These are phyloP conservation scores for Protaetia brevitarsis DNA, from an alignment of 1,140 invertebrate species.

Conservation along the genomic window DNA sequence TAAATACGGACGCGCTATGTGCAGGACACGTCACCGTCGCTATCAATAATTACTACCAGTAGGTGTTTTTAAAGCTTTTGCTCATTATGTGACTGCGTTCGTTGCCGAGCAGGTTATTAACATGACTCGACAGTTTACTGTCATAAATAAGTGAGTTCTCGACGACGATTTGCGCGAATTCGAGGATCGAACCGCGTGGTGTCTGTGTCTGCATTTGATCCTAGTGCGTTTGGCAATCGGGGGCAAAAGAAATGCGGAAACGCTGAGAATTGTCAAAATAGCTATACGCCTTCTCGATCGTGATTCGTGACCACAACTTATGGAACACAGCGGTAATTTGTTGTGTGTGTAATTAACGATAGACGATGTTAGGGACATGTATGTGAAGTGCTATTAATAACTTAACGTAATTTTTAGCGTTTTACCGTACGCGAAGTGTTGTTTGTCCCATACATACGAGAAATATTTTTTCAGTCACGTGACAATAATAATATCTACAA, in stretches of 20 bases:
- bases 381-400: slow-evolving; percentile 1
- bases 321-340: neutral
- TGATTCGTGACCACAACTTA: neutral
- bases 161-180: neutral
- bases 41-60: slow-evolving; percentile 22
- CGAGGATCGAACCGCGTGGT: neutral
- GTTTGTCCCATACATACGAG: neutral
- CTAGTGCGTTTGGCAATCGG: neutral
- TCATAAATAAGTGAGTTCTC: slow-evolving; percentile 12
- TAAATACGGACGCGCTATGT: neutral
- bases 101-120: slow-evolving; percentile 24
- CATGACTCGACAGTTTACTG: slow-evolving; percentile 22
- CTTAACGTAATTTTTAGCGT: neutral
- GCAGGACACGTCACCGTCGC: neutral
- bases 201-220: neutral
- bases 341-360: neutral
- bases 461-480: neutral
- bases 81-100: slow-evolving; percentile 15
- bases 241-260: neutral
- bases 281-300: neutral
- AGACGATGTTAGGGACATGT: neutral
- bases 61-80: slow-evolving; percentile 16
- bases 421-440: neutral
- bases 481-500: neutral
- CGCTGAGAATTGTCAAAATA: neutral